Evolutionary conservation across 1,140 invertebrate species (phyloP).

Genomic region (Choristoneura fumiferana): DNA sequence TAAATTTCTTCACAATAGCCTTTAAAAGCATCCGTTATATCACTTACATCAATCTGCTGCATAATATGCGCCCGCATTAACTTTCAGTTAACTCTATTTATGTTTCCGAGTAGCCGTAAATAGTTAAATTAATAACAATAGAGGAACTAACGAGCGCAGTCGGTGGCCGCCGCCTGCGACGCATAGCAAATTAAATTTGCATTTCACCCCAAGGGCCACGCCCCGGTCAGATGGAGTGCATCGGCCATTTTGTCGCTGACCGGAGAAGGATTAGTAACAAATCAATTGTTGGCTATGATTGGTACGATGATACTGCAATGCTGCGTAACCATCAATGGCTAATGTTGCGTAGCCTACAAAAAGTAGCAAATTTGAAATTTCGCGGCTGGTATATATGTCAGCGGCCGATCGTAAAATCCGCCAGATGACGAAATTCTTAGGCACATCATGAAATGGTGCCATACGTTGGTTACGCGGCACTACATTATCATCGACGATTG

Average conservation of each 20-base stretch:
- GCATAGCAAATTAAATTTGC: slow-evolving; percentile 68
- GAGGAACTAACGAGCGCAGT: slow-evolving; percentile 51
- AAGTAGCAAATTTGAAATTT: too few species aligned
- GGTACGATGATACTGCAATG: too few species aligned
- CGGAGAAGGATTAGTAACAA: slow-evolving; percentile 29
- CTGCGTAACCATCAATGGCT: too few species aligned
- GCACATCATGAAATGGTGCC: too few species aligned
- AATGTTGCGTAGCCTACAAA: too few species aligned
- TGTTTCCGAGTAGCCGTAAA: slow-evolving; percentile 52
- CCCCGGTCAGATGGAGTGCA: slow-evolving; percentile 31
- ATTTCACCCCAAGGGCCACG: slow-evolving; percentile 58
- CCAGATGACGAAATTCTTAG: too few species aligned
- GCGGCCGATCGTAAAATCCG: too few species aligned
- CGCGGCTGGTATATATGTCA: too few species aligned
- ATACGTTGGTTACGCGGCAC: too few species aligned
- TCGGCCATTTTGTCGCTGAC: slow-evolving; percentile 47
- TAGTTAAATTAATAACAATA: slow-evolving; percentile 74
- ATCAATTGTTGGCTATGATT: too few species aligned
- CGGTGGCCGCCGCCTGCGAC: slow-evolving; percentile 47
- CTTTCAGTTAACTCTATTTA: slow-evolving; percentile 70
- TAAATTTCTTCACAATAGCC: slow-evolving; percentile 8
- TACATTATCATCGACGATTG: too few species aligned
- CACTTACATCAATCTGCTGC: slow-evolving; percentile 13
- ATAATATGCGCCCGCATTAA: slow-evolving; percentile 58
- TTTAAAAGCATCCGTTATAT: neutral